Base-by-base conservation (phyloP, 1,140 invertebrate genomes). In the Drosophila busckii region DNA sequence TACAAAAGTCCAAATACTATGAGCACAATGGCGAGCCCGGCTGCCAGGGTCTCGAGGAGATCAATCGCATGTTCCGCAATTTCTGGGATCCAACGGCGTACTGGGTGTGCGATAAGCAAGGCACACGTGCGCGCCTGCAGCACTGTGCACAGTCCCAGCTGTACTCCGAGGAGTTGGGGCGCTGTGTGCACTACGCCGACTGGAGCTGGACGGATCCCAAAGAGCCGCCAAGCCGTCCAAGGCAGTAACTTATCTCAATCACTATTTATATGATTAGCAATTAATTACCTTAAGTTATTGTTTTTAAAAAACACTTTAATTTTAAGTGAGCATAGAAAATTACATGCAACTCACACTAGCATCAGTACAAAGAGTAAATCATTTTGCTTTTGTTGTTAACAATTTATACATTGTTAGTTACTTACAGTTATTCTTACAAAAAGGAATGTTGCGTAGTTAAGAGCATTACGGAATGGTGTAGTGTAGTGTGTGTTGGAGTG, bases 1-100 rank as follows among this genome's bases (percentile, higher is more conserved):
- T 80, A 4, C 70, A 83, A 34, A 84, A 83, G 62, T 55, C 45
- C 22, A 70, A 80, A 12, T 52, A 67, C 28, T 42, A 73, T 32
- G 76, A 83, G 13, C 73, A 86, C 31, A 70, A 75, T 32, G 84
- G 84, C 17, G 84, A 86, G 15, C 84, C 84, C 22, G 84, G 84
- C 17, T 86, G 84, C 41, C 61, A 85, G 29, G 83, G 82, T 3
- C 52, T 80, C 26, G 84, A 84, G 4, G 84, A 86, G 35, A 37
- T 86, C 26, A 84, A 86, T 34, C 68, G 69, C 38, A 78, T 85
- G 70, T 86, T 84, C 42, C 75, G 84, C 3, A 78, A 86, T 23
- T 86, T 75, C 54, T 86, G 84, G 84, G 84, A 86, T 66, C 84
- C 84, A 12, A 86, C 84, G 2, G 61, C 75, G 0, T 86, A 83